Evolutionary conservation across 1,140 invertebrate species (phyloP).

Genomic region (Stegodyphus mimosarum): DNA sequence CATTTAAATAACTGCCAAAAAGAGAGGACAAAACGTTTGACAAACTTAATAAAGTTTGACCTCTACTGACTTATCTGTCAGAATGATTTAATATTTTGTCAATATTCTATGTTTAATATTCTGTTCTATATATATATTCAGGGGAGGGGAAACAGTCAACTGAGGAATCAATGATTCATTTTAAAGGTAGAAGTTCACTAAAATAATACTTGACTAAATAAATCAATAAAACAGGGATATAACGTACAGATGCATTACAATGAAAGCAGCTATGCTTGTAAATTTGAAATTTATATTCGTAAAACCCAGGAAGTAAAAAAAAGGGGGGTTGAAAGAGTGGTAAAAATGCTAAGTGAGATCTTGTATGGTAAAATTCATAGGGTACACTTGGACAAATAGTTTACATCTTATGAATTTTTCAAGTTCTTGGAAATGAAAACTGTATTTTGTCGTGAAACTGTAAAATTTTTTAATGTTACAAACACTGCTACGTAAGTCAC

Average conservation of each 20-base stretch:
- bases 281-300: neutral
- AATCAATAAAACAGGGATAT: neutral
- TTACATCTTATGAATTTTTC: conserved; percentile 7
- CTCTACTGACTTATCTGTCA: neutral
- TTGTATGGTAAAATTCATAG: neutral
- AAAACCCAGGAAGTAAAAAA: neutral
- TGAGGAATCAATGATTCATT: neutral
- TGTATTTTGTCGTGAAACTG: conserved; percentile 3
- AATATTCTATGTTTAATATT: no score
- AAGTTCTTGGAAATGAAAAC: neutral
- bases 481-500: no score
- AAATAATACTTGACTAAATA: neutral
- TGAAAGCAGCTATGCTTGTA: conserved; percentile 1
- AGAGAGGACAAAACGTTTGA: neutral
- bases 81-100: neutral
- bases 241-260: neutral
- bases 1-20: conserved; percentile 10
- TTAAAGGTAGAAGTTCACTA: neutral
- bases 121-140: no score
- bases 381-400: neutral
- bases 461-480: neutral
- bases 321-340: neutral
- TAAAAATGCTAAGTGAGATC: neutral
- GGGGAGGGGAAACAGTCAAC: neutral
- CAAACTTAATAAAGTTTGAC: neutral